phyloP scores from a whole-genome alignment of 2,888 invertebrate species.

The Penaeus monodon region DNA sequence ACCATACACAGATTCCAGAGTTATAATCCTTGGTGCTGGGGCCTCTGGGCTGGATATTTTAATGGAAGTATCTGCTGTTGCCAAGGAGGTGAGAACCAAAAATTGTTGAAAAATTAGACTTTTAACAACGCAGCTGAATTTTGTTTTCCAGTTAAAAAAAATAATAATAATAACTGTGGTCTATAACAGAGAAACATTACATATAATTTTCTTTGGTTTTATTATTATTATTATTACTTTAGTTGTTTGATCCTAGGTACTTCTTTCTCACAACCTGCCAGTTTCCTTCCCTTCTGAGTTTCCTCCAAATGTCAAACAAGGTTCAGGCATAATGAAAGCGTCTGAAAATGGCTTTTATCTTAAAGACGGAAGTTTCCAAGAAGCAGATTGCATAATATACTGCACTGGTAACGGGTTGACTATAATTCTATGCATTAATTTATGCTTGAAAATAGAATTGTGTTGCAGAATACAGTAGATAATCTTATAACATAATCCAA shows the following conservation, averaged over 20 bases:
- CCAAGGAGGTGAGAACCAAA: conserved; percentile 68
- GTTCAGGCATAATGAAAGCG: conserved; percentile 33
- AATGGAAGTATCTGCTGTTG: conserved; percentile 69
- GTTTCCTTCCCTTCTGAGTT: conserved; percentile 48
- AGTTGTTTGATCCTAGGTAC: conserved; percentile 50
- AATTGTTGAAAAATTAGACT: too few species aligned
- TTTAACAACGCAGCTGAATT: neutral
- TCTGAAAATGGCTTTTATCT: conserved; percentile 73
- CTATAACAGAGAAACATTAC: neutral
- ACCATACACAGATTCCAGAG: conserved; percentile 73
- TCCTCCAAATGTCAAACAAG: conserved; percentile 58
- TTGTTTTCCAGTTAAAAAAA: neutral
- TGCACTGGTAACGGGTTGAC: conserved; percentile 77
- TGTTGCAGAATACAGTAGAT: too few species aligned
- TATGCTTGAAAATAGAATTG: too few species aligned
- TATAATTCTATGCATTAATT: neutral
- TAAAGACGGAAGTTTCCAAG: conserved; percentile 75
- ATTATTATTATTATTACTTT: neutral
- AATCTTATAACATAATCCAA: too few species aligned
- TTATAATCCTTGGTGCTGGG: conserved; percentile 87
- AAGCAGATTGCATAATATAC: conserved; percentile 78
- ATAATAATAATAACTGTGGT: neutral
- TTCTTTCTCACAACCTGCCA: conserved; percentile 62
- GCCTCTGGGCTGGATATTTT: conserved; percentile 80
- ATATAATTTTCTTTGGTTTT: too few species aligned